Base-by-base conservation (phyloP, 2,888 invertebrate species). In the Ceraclea dissimilis region DNA sequence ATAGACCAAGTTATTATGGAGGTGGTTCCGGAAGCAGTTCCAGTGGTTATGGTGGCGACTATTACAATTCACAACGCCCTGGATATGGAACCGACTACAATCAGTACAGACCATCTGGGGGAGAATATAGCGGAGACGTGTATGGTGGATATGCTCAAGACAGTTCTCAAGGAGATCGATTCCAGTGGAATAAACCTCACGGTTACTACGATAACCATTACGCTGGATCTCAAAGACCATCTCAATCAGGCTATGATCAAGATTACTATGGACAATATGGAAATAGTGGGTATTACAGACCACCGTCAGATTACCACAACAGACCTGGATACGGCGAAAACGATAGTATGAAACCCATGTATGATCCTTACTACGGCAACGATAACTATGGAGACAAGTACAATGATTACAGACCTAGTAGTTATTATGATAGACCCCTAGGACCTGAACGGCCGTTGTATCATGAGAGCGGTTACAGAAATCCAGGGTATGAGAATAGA, bases 111-210 rank as follows among this genome's bases (percentile, higher is more conserved):
- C 52, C 55, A 18, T 33, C 49, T 18, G 22, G 31, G 8, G 54
- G 51, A 13, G 54, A 47, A 13, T 58, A 58, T 47, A 39, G 49
- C 6, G 47, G 43, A 19, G 52, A 57, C 52, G 31, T 43, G 11
- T 55, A 54, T 21, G 58, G 56, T 46, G 53, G 50, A 17, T 59
- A 53, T 43, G 34, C 52, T 2, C 58, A 58, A 49, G 55, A 56
- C 31, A 53, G 21, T 50, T 21, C 56, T 39, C 53, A 54, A 46
- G 58, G 55, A 53, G 62, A 56, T 56, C 58, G 51, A 51, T 56
- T 60, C 16, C 47, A 58, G 31, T 61, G 58, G 60, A 63, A 60
- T 39, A 56, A 62, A 54, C 64, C 65, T 21, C 49, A 59, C 34
- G 53, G 53, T 43, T 58, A 63, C 17, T 60, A 63, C 20, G 60